A percentile compares a stretch with the other conserved stretches of the same genome.
phyloP scores from a whole-genome alignment of 2,888 invertebrate genomes.

The Stenichneumon culpator region DNA sequence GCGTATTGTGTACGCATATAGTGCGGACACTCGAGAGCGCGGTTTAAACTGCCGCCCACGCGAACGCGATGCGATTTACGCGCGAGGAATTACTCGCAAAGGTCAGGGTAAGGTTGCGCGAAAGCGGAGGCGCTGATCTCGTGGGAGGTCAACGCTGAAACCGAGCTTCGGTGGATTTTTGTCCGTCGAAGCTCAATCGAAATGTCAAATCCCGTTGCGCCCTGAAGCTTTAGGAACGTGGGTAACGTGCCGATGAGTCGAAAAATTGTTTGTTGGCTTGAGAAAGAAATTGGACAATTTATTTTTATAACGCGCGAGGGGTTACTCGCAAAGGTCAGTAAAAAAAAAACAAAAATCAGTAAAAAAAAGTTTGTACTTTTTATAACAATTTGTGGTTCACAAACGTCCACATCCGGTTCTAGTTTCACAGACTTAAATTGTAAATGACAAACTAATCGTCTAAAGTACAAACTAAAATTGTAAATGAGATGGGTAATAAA shows the following conservation, averaged over 20 bases:
- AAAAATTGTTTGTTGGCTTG: not conserved
- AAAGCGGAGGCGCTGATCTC: constrained; percentile 51
- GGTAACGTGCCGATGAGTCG: not conserved
- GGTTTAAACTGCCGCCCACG: constrained; percentile 54
- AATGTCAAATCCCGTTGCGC: not conserved
- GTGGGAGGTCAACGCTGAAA: constrained; percentile 37
- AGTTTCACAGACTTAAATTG: too few relatives aligned
- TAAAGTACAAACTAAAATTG: too few relatives aligned
- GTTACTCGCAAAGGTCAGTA: not conserved
- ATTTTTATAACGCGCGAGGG: not conserved
- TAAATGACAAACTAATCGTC: too few relatives aligned
- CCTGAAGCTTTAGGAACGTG: too few relatives aligned
- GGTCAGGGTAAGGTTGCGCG: constrained; percentile 68
- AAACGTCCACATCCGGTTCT: not conserved
- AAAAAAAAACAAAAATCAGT: too few relatives aligned
- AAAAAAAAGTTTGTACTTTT: not conserved
- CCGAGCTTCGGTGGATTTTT: constrained; percentile 10
- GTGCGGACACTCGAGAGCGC: not conserved
- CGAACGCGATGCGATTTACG: constrained; percentile 43
- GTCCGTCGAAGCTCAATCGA: constrained; percentile 14
- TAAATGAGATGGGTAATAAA: too few relatives aligned
- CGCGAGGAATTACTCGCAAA: constrained; percentile 53
- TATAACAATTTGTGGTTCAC: not conserved
- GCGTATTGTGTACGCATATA: not conserved
- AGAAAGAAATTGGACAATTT: not conserved